Percentiles rank a stretch among this genome's conserved stretches.
These are phyloP conservation scores for Tetragonula carbonaria DNA, from an alignment of 2,888 invertebrate genomes.

Conservation along the genomic window DNA sequence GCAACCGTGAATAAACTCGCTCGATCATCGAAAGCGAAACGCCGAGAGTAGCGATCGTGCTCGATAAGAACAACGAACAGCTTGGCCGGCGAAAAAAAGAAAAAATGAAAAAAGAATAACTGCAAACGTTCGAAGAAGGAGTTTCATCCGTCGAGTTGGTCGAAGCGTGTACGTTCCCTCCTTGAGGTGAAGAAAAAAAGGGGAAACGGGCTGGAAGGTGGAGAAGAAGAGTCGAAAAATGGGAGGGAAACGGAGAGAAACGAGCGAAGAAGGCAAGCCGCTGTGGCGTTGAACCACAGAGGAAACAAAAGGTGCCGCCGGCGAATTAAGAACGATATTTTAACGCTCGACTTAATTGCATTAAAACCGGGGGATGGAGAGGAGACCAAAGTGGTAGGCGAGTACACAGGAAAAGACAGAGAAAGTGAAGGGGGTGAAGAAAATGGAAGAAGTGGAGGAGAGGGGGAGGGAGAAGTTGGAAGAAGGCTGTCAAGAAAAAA, in stretches of 20 bases:
- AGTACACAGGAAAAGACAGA: conserved; percentile 27
- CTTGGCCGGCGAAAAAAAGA: conserved; percentile 15
- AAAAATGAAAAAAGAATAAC: conserved; percentile 31
- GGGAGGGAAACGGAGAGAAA: conserved; percentile 20
- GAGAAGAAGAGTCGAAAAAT: neutral
- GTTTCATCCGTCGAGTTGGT: conserved; percentile 25
- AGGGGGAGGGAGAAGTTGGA: neutral
- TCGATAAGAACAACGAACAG: conserved; percentile 9
- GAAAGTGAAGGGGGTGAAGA: conserved; percentile 41
- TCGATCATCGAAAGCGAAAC: neutral
- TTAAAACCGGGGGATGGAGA: conserved; percentile 66
- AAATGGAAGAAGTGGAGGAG: conserved; percentile 24
- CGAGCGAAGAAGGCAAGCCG: conserved; percentile 47
- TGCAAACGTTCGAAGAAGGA: conserved; percentile 50
- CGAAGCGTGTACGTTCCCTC: conserved; percentile 27
- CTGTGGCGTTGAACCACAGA: conserved; percentile 64
- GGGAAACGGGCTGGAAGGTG: neutral
- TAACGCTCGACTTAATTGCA: conserved; percentile 79
- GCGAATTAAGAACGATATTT: conserved; percentile 80
- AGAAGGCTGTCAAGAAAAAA: conserved; percentile 46
- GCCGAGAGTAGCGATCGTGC: conserved; percentile 3
- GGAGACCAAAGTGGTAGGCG: conserved; percentile 44
- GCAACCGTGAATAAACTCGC: too few relatives aligned
- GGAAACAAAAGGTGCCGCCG: conserved; percentile 75
- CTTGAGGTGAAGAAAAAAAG: conserved; percentile 6